Evolutionary conservation across 2,888 invertebrate genomes (phyloP).

Genomic region (Phalangium opilio): DNA sequence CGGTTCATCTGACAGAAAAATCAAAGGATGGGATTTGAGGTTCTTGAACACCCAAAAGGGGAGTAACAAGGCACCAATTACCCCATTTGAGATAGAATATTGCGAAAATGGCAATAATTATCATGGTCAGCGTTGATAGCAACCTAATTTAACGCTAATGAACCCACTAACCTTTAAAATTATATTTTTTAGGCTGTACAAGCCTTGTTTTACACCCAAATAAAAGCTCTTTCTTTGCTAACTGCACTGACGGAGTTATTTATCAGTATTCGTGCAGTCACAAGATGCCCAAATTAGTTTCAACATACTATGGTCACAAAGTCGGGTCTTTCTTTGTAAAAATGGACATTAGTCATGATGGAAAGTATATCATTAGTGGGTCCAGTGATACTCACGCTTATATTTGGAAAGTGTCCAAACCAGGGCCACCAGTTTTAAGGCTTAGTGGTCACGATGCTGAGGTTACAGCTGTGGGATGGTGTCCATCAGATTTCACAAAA

Average conservation of each 20-base stretch:
- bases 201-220: not conserved
- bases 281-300: constrained; percentile 22
- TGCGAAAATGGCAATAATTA: no score
- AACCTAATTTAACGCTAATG: no score
- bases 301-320: constrained; percentile 47
- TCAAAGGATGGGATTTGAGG: no score
- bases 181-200: constrained; percentile 1
- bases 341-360: constrained; percentile 61
- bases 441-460: constrained; percentile 65
- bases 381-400: constrained; percentile 73
- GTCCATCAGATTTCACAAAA: constrained; percentile 40
- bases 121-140: no score
- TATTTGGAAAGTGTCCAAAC: constrained; percentile 48
- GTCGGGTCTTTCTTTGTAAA: constrained; percentile 73
- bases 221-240: constrained; percentile 1
- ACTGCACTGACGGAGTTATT: constrained; percentile 2
- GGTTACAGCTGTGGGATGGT: constrained; percentile 77
- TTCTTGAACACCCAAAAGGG: no score
- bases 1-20: constrained; percentile 53
- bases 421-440: constrained; percentile 47
- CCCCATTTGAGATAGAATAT: no score
- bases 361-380: constrained; percentile 67
- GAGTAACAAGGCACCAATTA: no score
- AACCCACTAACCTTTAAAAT: not conserved
- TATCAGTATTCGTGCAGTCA: not conserved